A percentile compares a stretch with the other conserved stretches of the same genome.
These are phyloP conservation scores for Gymnothorax javanicus DNA, from an alignment of 2,797 vertebrate species.

Conservation along the genomic window DNA sequence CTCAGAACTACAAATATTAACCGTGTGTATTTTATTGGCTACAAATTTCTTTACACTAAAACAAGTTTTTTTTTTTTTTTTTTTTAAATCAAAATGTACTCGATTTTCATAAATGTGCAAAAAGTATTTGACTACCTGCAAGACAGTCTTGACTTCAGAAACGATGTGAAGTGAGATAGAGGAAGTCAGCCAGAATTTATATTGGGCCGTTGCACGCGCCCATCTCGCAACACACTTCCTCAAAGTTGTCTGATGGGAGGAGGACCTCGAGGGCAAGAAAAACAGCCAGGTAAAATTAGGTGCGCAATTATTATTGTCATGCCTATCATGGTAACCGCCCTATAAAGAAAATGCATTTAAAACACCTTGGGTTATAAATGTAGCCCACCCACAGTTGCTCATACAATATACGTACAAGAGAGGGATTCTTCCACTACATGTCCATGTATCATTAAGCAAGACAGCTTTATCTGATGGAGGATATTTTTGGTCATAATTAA, in stretches of 20 bases:
- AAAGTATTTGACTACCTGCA: constrained; percentile 17
- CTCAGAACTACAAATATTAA: background rate
- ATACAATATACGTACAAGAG: too few relatives aligned
- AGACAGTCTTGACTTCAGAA: constrained; percentile 27
- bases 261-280: background rate
- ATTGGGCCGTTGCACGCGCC: background rate
- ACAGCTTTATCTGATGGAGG: too few relatives aligned
- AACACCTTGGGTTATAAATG: background rate
- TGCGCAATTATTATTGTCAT: background rate
- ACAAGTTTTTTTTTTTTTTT: too few relatives aligned
- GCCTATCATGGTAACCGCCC: background rate
- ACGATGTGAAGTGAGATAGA: constrained; percentile 32
- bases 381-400: background rate
- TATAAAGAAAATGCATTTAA: background rate
- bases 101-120: too few relatives aligned
- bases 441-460: too few relatives aligned
- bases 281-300: background rate
- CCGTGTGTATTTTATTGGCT: too few relatives aligned
- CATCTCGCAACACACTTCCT: constrained; percentile 25
- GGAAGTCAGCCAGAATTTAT: constrained; percentile 20
- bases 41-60: too few relatives aligned
- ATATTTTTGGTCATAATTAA: too few relatives aligned
- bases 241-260: background rate
- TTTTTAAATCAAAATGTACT: too few relatives aligned
- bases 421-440: too few relatives aligned